Evolutionary conservation across 2,888 invertebrate genomes (phyloP).

Genomic region (Desoria tigrina): DNA sequence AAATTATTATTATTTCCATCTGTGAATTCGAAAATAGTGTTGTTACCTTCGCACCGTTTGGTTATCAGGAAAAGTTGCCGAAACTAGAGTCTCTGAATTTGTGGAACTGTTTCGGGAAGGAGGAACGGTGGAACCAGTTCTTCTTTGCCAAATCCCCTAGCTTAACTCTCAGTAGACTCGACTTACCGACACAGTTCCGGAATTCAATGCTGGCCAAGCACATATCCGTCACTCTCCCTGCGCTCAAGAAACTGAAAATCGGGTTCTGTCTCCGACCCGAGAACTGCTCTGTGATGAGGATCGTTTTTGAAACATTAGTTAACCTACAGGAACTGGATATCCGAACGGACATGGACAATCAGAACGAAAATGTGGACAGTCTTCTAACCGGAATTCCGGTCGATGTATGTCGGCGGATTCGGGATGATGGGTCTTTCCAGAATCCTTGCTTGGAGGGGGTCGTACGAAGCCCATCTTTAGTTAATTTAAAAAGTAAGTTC

Average conservation of each 20-base stretch:
- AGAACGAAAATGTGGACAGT: slow-evolving; percentile 43
- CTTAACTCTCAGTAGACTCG: slow-evolving; percentile 23
- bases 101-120: slow-evolving; percentile 41
- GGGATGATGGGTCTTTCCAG: slow-evolving; percentile 22
- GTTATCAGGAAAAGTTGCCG: slow-evolving; percentile 37
- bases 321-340: slow-evolving; percentile 38
- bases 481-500: slow-evolving; percentile 31
- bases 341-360: slow-evolving; percentile 37
- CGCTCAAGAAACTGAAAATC: slow-evolving; percentile 32
- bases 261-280: slow-evolving; percentile 41
- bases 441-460: slow-evolving; percentile 24
- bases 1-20: slow-evolving; percentile 37
- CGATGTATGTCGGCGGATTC: slow-evolving; percentile 31
- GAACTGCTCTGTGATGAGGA: slow-evolving; percentile 33
- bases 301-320: slow-evolving; percentile 30
- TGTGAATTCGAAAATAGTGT: slow-evolving; percentile 39
- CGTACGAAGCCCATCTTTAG: slow-evolving; percentile 28
- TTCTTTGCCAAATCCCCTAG: slow-evolving; percentile 35
- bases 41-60: slow-evolving; percentile 38
- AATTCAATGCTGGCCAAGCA: slow-evolving; percentile 28
- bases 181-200: slow-evolving; percentile 42
- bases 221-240: slow-evolving; percentile 35
- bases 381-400: slow-evolving; percentile 38
- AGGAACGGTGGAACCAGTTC: slow-evolving; percentile 26
- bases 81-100: slow-evolving; percentile 24